Base-by-base conservation (phyloP, 2,888 invertebrate genomes). In the Silvanus unidentatus region DNA sequence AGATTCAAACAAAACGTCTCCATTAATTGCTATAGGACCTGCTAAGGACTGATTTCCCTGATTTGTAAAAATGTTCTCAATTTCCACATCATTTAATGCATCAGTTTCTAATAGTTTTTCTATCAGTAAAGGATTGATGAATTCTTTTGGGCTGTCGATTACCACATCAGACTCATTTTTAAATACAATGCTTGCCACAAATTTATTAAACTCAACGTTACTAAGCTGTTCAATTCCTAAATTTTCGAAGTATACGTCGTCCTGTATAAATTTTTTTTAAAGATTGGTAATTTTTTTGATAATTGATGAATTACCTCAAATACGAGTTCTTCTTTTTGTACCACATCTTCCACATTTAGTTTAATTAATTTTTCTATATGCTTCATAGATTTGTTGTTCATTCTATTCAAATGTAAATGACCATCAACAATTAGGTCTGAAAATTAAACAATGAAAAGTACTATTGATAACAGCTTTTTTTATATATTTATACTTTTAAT, bases 141-240 rank as follows among this genome's bases (percentile, higher is more conserved):
- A 73, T 2, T 48, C 50, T 59, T 70, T 69, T 2, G 44, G 37
- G 2, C 63, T 64, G 1, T 45, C 43, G 10, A 74, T 47, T 15
- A 42, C 47, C 5, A 69, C 42, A 28, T 62, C 50, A 10, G 59
- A 51, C 47, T 73, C 67, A n/a, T 65, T 62, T 52, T 63, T 69
- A 45, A 69, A 71, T 28, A 77, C 65, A 10, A 76, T 60, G 48
- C 74, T 73, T 0, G 66, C 50, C 0, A 73, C 46, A 11, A 74
- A 63, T 9, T 63, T 55, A 1, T 70, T 60, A 45, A 77, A 70
- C 39, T 69, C 44, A 1, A 67, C 55, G 1, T 60, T 62, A 51
- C 74, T 72, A 5, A 73, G 62, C 10, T 66, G 60, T 16, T 69
- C 64, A 2, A 69, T 59, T 14, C 58, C 40, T 4, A 72, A 15